Evolutionary conservation across 1,140 invertebrate species (phyloP), one percentile per base, ranked within the genome.

Genomic region (Bombus breviceps): DNA sequence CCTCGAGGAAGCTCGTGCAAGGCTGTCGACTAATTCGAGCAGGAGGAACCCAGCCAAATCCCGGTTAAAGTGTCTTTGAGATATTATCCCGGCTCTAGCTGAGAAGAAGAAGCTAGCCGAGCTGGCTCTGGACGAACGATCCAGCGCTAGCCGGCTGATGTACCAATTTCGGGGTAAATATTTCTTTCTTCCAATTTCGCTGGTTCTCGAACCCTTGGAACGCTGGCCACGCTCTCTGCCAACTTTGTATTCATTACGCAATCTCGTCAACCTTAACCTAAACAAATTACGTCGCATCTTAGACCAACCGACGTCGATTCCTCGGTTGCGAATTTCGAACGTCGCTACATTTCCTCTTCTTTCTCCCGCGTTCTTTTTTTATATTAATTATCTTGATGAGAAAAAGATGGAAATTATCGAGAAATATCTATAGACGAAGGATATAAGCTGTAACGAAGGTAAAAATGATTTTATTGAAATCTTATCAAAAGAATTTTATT

Each of bases 201-300:
- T 53, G 28, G 69, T 34, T 78, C 47, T 83, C 78, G 57, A 73
- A 85, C 28, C 53, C 69, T 62, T 66, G 47, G 82, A 81, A 89
- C 69, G 62, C 69, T 32, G 43, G 76, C 77, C 41, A 77, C 73
- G 66, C 64, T 73, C 57, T 57, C 62, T 28, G 32, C 41, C 57
- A 91, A 76, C 89, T 93, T 92, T 89, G 91, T 93, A 92, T 93
- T 93, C 91, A 91, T 93, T 93, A 93, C 80, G 85, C 81, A 85
- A 83, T 86, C 90, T 91, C 79, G 89, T 91, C 91, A 89, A 90
- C 89, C 90, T 86, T 92, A 93, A 92, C 86, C 86, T 76, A 91
- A 91, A 93, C 91, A 92, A 93, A 93, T 92, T 92, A 86, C 88
- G 69, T 66, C 82, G 78, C 77, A 47, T 81, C 76, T 80, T 85